These are phyloP conservation scores for Holothuria leucospilota DNA, from an alignment of 53 echinoderm and acorn worm species.

Conservation along the genomic window DNA sequence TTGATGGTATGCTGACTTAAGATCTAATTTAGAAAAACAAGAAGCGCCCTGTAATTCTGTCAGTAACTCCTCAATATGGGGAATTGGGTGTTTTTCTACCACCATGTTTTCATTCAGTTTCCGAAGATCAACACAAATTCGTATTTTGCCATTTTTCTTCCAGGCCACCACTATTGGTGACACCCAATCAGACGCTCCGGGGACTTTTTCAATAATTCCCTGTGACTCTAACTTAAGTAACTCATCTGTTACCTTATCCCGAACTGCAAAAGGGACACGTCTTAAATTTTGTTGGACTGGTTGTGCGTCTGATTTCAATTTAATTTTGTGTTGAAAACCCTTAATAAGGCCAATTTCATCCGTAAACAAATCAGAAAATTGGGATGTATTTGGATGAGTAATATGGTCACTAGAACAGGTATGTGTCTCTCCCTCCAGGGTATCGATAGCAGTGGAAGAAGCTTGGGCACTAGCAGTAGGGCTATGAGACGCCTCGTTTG, in stretches of 20 bases:
- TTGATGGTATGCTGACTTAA: constrained; percentile 49
- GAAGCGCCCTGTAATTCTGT: constrained; percentile 50
- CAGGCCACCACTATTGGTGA: constrained; percentile 66
- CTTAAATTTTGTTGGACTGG: no score
- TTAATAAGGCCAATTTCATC: no score
- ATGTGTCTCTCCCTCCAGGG: no score
- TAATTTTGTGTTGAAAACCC: no score
- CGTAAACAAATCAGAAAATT: no score
- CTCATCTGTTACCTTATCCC: no score
- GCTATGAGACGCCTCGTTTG: background rate
- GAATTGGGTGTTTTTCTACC: constrained; percentile 71
- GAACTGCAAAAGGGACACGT: no score
- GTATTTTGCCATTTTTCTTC: constrained; percentile 61
- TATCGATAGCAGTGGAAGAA: background rate
- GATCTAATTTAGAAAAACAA: constrained; percentile 69
- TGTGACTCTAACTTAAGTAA: no score
- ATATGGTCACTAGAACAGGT: background rate
- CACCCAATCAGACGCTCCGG: constrained; percentile 67
- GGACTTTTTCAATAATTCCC: no score
- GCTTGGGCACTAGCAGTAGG: background rate
- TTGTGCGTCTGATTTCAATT: no score
- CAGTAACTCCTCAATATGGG: constrained; percentile 70
- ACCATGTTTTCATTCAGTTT: constrained; percentile 72
- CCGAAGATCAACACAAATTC: constrained; percentile 75
- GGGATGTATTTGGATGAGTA: background rate